A percentile compares a stretch with the other conserved stretches of the same genome.
Evolutionary conservation across 2,888 invertebrate genomes (phyloP).

Genomic region (Tryphoninae sp.): DNA sequence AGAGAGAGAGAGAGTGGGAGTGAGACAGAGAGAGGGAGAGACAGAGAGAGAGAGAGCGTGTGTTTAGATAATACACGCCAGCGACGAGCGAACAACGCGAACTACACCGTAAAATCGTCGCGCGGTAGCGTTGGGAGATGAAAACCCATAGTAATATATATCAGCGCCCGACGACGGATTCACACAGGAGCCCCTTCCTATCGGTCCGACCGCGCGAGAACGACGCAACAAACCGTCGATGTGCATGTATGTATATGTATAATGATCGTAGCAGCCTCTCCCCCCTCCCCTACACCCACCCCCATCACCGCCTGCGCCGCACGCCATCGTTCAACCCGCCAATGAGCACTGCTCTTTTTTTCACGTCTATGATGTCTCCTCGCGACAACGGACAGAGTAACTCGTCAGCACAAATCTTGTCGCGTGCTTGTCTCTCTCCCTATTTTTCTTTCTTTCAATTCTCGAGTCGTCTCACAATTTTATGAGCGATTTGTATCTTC

Average conservation of each 20-base stretch:
- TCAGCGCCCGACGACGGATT: constrained; percentile 23
- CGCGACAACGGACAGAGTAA: too few species aligned
- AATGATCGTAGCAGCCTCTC: constrained; percentile 25
- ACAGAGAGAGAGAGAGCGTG: constrained; percentile 63
- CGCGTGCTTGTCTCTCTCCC: constrained; percentile 38
- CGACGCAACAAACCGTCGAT: constrained; percentile 40
- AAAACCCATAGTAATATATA: constrained; percentile 20
- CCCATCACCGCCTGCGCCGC: not conserved
- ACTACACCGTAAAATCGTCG: constrained; percentile 57
- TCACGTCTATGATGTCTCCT: constrained; percentile 3
- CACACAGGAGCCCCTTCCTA: constrained; percentile 36
- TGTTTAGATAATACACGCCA: constrained; percentile 30
- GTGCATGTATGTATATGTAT: constrained; percentile 6
- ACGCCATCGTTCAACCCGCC: constrained; percentile 6
- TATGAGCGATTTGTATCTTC: not conserved
- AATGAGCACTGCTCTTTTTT: constrained; percentile 53
- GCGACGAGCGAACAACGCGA: constrained; percentile 63
- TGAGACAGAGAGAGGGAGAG: constrained; percentile 63
- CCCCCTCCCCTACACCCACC: not conserved
- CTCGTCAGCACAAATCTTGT: too few species aligned
- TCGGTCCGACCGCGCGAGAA: constrained; percentile 36
- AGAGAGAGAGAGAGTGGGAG: constrained; percentile 60
- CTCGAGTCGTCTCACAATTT: not conserved
- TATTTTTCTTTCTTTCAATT: constrained; percentile 58
- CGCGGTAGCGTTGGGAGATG: constrained; percentile 14